These are phyloP conservation scores for Drosophila borealis DNA, from an alignment of 2,888 invertebrate genomes.

Conservation along the genomic window DNA sequence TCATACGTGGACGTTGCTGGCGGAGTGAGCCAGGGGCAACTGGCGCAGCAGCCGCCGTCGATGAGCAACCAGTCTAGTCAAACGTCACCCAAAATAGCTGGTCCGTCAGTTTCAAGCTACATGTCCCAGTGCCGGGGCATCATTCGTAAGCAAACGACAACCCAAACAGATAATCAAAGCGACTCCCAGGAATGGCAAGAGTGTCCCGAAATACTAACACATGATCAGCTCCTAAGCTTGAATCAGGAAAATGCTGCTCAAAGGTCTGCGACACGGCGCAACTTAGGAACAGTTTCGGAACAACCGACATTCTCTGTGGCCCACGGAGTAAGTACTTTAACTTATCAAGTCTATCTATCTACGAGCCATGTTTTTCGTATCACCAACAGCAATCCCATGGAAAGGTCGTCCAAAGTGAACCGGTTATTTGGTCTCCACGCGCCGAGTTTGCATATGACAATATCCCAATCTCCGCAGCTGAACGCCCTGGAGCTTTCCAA, in stretches of 20 bases:
- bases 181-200: neutral
- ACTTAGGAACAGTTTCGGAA: no score
- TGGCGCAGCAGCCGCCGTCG: neutral
- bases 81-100: neutral
- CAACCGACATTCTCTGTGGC: no score
- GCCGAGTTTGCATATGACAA: neutral
- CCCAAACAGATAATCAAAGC: neutral
- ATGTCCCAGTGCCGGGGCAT: neutral
- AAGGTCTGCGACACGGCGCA: no score
- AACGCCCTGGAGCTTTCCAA: no score
- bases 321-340: no score
- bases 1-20: neutral
- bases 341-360: neutral
- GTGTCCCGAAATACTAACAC: neutral
- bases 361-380: neutral
- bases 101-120: no score
- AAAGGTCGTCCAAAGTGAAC: neutral
- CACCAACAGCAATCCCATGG: neutral
- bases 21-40: neutral
- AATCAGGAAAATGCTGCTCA: neutral
- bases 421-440: neutral
- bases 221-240: neutral
- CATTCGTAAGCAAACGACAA: neutral
- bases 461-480: neutral
- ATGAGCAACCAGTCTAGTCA: conserved; percentile 4